Base-by-base conservation (phyloP, 37 sponge, comb jelly and placozoan genomes). In the Halisarca cf. caerulea region DNA sequence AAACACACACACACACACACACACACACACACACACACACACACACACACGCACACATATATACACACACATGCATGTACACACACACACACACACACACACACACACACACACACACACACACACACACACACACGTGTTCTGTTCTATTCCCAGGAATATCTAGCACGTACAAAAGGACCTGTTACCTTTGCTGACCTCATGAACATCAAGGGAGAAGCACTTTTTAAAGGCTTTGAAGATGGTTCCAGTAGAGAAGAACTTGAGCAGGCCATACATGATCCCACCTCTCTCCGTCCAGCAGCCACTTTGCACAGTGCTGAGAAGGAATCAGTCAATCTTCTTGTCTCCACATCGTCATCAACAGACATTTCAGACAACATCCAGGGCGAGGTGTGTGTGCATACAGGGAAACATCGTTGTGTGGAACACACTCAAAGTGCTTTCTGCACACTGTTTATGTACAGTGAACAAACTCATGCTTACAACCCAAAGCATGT, bases 181-280 rank as follows among this genome's bases (percentile, higher is more conserved):
- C 90, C 90, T 39, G 81, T 93, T 33, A 84, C 89, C 38, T 23
- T 93, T 62, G 84, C 83, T 35, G 91, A 91, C 42, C 42, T 91
- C 24, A 18, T 91, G 59, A 53, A 42, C 18, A n/a, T 84, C 32
- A 45, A 43, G 21, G 89, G 89, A 15, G 24, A 40, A 2, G 2
- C 77, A 20, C 30, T 47, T 47, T 47, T 47, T 11, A 47, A 6
- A 47, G n/a, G n/a, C n/a, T n/a, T n/a, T n/a, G n/a, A n/a, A n/a
- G n/a, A n/a, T n/a, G n/a, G n/a, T n/a, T 11, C 51, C 6, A 47
- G 11, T 11, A 47, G 51, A 47, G 51, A 47, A 11, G 11, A 11
- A 14, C 9, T 47, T 14, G 51, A 47, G 51, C 51, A 47, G 51
- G 9, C 11, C 6, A 6, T 14, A 47, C 9, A 11, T 14, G 51